Percentiles rank a stretch among this genome's conserved stretches.
These are phyloP conservation scores for Drosophila nigrodunni DNA, from an alignment of 1,140 invertebrate genomes.

Conservation along the genomic window DNA sequence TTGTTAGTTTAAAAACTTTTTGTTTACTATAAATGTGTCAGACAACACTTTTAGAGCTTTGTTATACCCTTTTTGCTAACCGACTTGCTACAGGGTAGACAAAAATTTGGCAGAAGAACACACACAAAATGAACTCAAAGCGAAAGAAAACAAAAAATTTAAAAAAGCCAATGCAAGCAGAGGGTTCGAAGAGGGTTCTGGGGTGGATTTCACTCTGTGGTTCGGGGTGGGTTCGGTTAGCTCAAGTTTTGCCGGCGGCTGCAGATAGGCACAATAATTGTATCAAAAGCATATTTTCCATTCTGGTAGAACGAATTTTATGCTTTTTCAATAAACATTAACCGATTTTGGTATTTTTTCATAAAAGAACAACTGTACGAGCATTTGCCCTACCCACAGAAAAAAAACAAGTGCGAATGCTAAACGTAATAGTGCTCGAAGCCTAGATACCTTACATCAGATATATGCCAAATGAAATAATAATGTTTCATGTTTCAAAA, in stretches of 20 bases:
- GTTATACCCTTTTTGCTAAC: not conserved
- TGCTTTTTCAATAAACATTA: slow-evolving; percentile 85
- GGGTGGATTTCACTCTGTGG: slow-evolving; percentile 51
- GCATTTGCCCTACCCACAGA: slow-evolving; percentile 22
- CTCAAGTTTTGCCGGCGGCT: slow-evolving; percentile 56
- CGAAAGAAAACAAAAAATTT: slow-evolving; percentile 59
- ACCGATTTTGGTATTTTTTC: slow-evolving; percentile 84
- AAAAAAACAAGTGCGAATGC: slow-evolving; percentile 32
- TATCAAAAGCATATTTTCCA: slow-evolving; percentile 85
- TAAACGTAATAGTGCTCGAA: not conserved
- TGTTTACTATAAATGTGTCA: not conserved
- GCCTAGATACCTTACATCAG: slow-evolving; percentile 3
- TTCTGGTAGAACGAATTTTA: slow-evolving; percentile 85
- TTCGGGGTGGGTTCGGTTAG: slow-evolving; percentile 56
- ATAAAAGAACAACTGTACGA: slow-evolving; percentile 55
- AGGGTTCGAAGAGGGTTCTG: slow-evolving; percentile 27
- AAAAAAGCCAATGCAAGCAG: slow-evolving; percentile 42
- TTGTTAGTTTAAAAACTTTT: too few species aligned
- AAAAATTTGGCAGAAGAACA: slow-evolving; percentile 36
- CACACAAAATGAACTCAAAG: slow-evolving; percentile 73
- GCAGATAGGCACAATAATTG: slow-evolving; percentile 84
- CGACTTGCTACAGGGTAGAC: slow-evolving; percentile 5
- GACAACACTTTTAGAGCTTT: too few species aligned
- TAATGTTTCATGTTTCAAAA: not conserved
- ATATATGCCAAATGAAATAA: not conserved